Conservation (phyloP, 2,888 invertebrate species). For the Didymodactylos carnosus region DNA sequence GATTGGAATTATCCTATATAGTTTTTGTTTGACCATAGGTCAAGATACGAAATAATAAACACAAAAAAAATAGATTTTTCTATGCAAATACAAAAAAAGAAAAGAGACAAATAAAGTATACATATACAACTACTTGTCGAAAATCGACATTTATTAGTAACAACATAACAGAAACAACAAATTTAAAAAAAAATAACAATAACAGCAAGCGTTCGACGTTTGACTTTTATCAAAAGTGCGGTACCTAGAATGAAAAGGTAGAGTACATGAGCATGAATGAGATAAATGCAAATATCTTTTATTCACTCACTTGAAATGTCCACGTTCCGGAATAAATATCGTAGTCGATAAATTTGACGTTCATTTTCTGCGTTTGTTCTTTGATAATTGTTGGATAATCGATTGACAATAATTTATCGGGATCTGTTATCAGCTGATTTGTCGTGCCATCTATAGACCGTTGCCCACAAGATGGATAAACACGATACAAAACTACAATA, state of each 20-base stretch:
- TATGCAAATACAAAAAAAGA: no score
- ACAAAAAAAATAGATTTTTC: background rate
- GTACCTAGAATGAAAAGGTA: background rate
- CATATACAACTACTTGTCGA: no score
- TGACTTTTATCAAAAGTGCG: background rate
- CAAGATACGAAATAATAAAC: background rate
- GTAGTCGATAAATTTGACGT: constrained; percentile 77
- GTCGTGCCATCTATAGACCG: constrained; percentile 51
- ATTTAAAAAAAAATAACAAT: no score
- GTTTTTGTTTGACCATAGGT: background rate
- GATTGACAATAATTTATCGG: constrained; percentile 52
- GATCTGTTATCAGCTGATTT: constrained; percentile 48
- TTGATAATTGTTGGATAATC: constrained; percentile 67
- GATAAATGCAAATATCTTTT: no score
- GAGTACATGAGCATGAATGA: no score
- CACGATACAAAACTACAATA: constrained; percentile 65
- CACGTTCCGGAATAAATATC: constrained; percentile 84
- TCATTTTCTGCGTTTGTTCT: constrained; percentile 60
- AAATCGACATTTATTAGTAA: no score
- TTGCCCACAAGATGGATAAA: constrained; percentile 69
- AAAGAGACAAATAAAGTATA: no score
- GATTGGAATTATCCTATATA: no score
- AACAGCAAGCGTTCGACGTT: no score
- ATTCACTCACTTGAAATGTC: constrained; percentile 57
- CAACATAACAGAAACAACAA: no score